Evolutionary conservation across 2,797 vertebrate genomes (phyloP), one percentile per base, ranked within the genome.

Genomic region (Arrhamphus sclerolepis): DNA sequence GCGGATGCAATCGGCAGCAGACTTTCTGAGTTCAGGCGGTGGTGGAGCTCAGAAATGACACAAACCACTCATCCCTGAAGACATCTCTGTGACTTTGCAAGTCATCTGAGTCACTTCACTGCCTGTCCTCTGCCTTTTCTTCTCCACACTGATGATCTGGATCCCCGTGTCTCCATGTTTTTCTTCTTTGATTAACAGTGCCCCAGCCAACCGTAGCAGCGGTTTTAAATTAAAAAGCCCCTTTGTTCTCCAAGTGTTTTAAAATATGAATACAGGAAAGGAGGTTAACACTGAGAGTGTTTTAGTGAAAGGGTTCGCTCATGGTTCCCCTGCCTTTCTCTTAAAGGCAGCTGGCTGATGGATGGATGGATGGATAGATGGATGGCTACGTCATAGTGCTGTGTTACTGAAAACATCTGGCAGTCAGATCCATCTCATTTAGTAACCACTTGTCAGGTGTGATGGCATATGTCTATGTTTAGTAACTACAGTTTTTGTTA

Each of bases 61-160:
- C 44, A 65, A 69, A 4, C 14, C 29, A 1, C 20, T 46, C 63
- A 31, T 62, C 70, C 70, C 31, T 17, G 28, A 60, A 75, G 49
- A 57, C 41, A 41, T 55, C 66, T 73, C n/a, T 47, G 44, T 38
- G 54, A 52, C 68, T 81, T 62, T 63, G 62, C 46, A 52, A 78
- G 54, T 73, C 56, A 59, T 78, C 58, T 26, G 62, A 82, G 54
- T 69, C 67, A 62, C 73, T 74, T 70, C 20, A 4, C 47, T 49
- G 62, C 39, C 50, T 49, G 64, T n/a, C 41, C 43, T 21, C 42
- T 24, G 54, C 42, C 47, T 70, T 65, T 48, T 24, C 50, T 60
- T 61, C 42, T 53, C 8, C 41, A 21, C 22, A 21, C 49, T 48
- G 62, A 73, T 69, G 52, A 65, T 24, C 44, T 60, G 49, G 26